Evolutionary conservation across 2,113 vertebrate genomes (phyloP).

Genomic region (Polyodon spathula): DNA sequence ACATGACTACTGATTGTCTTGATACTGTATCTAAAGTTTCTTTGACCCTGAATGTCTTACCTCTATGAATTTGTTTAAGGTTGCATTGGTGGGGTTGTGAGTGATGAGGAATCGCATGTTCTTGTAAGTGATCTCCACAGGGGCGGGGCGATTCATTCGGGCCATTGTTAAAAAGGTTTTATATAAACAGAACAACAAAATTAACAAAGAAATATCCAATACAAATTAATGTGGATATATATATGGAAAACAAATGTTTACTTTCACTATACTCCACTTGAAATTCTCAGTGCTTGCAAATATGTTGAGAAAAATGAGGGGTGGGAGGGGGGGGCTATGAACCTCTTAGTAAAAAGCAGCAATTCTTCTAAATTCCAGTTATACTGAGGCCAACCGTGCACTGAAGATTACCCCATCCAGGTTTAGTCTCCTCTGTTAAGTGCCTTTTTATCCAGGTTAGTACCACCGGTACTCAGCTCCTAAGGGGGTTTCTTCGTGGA

Average conservation of each 20-base stretch:
- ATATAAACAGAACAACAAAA: conserved; percentile 48
- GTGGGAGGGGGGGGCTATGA: conserved; percentile 55
- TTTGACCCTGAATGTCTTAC: conserved; percentile 68
- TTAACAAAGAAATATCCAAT: conserved; percentile 49
- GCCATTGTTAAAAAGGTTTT: conserved; percentile 68
- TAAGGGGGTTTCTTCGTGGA: conserved; percentile 72
- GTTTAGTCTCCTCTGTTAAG: conserved; percentile 72
- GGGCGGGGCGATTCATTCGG: conserved; percentile 98
- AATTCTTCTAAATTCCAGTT: conserved; percentile 82
- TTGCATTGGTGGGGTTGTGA: conserved; percentile 98
- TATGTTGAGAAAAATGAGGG: conserved; percentile 49
- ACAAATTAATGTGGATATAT: conserved; percentile 54
- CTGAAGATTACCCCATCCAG: conserved; percentile 98
- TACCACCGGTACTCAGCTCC: conserved; percentile 60
- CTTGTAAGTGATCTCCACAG: conserved; percentile 98
- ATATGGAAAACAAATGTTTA: conserved; percentile 58
- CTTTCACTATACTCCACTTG: conserved; percentile 64
- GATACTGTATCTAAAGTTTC: no score
- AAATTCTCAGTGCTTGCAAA: conserved; percentile 59
- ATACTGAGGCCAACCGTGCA: conserved; percentile 87
- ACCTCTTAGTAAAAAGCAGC: conserved; percentile 75
- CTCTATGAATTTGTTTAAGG: conserved; percentile 98
- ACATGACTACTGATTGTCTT: no score
- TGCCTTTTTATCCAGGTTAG: conserved; percentile 59
- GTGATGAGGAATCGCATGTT: conserved; percentile 99